These are phyloP conservation scores for Heliothis virescens DNA, from an alignment of 1,140 invertebrate genomes.

Conservation along the genomic window DNA sequence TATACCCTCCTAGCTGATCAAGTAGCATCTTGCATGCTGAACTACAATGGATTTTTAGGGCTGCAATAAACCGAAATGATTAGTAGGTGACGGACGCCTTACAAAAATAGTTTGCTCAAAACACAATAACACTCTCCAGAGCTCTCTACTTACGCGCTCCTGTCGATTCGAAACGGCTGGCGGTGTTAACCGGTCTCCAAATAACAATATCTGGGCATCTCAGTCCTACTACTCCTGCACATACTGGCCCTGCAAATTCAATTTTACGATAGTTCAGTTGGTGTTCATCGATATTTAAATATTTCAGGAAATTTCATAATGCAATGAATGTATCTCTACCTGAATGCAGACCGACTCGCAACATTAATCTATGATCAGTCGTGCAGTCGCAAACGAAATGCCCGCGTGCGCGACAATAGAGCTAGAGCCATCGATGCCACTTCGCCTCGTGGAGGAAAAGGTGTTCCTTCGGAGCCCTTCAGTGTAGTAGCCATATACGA, in stretches of 20 bases:
- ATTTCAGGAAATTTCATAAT: no score
- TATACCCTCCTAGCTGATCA: slow-evolving; percentile 95
- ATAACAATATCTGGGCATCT: slow-evolving; percentile 97
- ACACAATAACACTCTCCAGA: no score
- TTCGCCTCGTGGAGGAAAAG: slow-evolving; percentile 95
- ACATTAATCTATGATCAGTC: slow-evolving; percentile 92
- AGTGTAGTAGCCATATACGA: no score
- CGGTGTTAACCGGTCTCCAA: slow-evolving; percentile 96
- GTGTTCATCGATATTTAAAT: no score
- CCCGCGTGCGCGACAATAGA: slow-evolving; percentile 92
- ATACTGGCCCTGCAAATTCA: slow-evolving; percentile 88
- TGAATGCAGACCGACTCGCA: slow-evolving; percentile 97
- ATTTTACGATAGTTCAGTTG: not conserved
- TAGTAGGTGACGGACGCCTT: not conserved
- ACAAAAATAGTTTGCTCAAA: no score
- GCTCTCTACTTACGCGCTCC: no score
- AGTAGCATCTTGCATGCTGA: slow-evolving; percentile 93
- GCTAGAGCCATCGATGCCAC: slow-evolving; percentile 97
- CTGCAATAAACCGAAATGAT: slow-evolving; percentile 73
- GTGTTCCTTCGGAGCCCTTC: no score
- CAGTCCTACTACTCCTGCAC: slow-evolving; percentile 95
- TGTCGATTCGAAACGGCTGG: slow-evolving; percentile 98
- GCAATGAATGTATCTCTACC: slow-evolving; percentile 82
- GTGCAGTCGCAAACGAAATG: slow-evolving; percentile 95
- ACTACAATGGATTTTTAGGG: slow-evolving; percentile 97